Percentiles rank a stretch among this genome's conserved stretches.
phyloP scores from a whole-genome alignment of 2,113 vertebrate genomes.

The Atractosteus spatula region DNA sequence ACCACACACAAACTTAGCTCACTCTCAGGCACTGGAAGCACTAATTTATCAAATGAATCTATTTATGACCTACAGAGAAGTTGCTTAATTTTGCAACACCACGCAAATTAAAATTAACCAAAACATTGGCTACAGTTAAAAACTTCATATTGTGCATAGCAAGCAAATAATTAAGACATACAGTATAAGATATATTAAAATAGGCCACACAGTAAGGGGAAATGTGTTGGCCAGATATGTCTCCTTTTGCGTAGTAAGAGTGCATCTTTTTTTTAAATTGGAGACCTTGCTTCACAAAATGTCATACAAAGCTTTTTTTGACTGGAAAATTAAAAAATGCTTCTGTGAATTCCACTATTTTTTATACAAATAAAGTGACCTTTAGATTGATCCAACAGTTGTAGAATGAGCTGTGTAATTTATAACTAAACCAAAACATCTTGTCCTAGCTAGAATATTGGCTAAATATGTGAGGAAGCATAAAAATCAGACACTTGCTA shows the following conservation, averaged over 20 bases:
- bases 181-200: conserved; percentile 8
- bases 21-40: no score
- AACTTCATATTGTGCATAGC: background rate
- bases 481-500: conserved; percentile 2
- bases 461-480: conserved; percentile 9
- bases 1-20: no score
- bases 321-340: conserved; percentile 19
- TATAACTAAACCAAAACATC: conserved; percentile 22
- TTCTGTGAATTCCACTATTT: background rate
- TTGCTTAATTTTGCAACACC: background rate
- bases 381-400: conserved; percentile 31
- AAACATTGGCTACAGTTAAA: background rate
- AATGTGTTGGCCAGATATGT: conserved; percentile 23
- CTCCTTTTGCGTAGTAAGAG: background rate
- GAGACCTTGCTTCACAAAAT: conserved; percentile 21
- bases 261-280: conserved; percentile 24
- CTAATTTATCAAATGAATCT: no score
- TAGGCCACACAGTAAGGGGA: conserved; percentile 13
- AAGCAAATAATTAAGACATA: conserved; percentile 14
- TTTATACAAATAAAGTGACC: conserved; percentile 14
- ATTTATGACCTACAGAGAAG: no score
- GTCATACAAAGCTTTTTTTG: conserved; percentile 17
- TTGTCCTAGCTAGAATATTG: conserved; percentile 18
- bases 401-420: conserved; percentile 25
- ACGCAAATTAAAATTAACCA: conserved; percentile 2